These are phyloP conservation scores for Mobula birostris DNA, from an alignment of 2,113 vertebrate species.

Conservation along the genomic window DNA sequence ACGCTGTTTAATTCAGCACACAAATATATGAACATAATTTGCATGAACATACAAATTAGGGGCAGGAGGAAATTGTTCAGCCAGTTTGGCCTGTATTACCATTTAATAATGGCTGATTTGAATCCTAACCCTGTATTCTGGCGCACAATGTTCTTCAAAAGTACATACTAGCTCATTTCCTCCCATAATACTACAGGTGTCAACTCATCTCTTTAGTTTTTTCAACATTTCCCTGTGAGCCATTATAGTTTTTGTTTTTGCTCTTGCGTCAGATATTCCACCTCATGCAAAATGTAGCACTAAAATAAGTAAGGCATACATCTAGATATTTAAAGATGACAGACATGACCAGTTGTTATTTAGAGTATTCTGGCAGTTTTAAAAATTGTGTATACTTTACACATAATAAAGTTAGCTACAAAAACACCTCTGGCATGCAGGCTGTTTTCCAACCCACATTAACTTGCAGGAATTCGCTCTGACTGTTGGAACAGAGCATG, in stretches of 20 bases:
- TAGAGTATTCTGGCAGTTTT: neutral
- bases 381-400: neutral
- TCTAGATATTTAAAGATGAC: neutral
- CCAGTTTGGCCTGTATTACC: no score
- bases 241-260: neutral
- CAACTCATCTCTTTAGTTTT: no score
- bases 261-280: neutral
- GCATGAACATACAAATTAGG: no score
- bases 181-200: no score
- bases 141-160: no score
- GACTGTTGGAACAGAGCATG: neutral
- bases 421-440: neutral
- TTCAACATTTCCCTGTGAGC: no score
- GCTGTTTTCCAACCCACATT: neutral
- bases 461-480: neutral
- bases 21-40: no score
- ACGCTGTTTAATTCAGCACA: no score
- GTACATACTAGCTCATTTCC: no score
- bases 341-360: neutral
- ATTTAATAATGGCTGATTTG: no score
- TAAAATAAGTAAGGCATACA: neutral
- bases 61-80: no score
- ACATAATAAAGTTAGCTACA: constrained; percentile 21
- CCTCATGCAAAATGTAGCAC: neutral
- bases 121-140: no score